Evolutionary conservation across 2,797 vertebrate species (phyloP).

Genomic region (Nyctalus aviator): DNA sequence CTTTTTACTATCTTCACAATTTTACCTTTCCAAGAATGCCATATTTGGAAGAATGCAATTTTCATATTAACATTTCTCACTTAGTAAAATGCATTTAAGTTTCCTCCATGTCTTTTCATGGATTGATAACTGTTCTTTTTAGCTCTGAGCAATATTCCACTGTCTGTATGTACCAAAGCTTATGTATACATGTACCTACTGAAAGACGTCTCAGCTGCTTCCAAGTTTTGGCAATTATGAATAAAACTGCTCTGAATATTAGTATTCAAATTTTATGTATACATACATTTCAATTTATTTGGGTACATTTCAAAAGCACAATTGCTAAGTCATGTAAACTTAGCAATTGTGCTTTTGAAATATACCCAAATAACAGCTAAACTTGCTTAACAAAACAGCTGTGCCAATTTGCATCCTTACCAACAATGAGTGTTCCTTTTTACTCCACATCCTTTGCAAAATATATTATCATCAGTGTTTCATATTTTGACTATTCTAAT

Average conservation of each 20-base stretch:
- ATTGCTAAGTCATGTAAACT: not conserved
- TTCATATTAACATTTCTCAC: not conserved
- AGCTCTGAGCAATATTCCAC: not conserved
- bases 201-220: not conserved
- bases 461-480: not conserved
- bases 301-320: not conserved
- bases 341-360: too few relatives aligned
- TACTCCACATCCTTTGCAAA: not conserved
- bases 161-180: not conserved
- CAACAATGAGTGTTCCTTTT: not conserved
- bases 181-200: not conserved
- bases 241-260: not conserved
- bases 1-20: not conserved
- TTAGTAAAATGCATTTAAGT: not conserved
- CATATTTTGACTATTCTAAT: not conserved
- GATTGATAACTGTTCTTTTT: not conserved
- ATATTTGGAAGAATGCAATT: not conserved
- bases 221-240: not conserved
- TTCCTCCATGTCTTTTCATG: not conserved
- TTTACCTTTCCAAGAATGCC: not conserved
- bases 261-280: not conserved
- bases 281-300: not conserved
- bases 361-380: not conserved
- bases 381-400: not conserved
- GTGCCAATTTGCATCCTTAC: not conserved